These are phyloP conservation scores for Telenomus remus DNA, from an alignment of 1,140 invertebrate species.

Conservation along the genomic window DNA sequence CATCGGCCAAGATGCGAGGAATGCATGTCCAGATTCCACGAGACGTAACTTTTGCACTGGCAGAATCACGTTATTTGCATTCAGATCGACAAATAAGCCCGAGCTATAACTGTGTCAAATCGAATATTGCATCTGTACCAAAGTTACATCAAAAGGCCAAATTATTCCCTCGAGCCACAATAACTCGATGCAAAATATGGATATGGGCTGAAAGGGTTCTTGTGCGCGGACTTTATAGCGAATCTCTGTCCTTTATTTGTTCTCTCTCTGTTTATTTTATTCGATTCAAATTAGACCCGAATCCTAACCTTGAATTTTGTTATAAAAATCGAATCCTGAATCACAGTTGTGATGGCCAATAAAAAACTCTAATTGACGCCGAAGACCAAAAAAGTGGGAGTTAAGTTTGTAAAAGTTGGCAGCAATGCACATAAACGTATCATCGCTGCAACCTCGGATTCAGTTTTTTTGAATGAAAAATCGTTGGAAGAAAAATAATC, in stretches of 20 bases:
- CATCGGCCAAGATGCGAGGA: slow-evolving; percentile 47
- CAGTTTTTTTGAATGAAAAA: too few relatives aligned
- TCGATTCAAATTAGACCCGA: not conserved
- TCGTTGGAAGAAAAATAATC: too few relatives aligned
- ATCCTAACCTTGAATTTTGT: not conserved
- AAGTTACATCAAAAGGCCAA: slow-evolving; percentile 12
- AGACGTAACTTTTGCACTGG: slow-evolving; percentile 48
- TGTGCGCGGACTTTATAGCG: not conserved
- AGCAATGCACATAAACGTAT: too few relatives aligned
- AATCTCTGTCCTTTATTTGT: not conserved
- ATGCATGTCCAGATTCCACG: slow-evolving; percentile 51
- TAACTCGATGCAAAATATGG: slow-evolving; percentile 15
- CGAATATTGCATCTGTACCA: not conserved
- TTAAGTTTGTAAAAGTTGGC: too few relatives aligned
- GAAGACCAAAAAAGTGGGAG: too few relatives aligned
- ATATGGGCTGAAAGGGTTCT: too few relatives aligned
- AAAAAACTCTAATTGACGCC: too few relatives aligned
- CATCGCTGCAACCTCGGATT: too few relatives aligned
- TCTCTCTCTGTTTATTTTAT: not conserved
- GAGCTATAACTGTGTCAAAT: slow-evolving; percentile 44
- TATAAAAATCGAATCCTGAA: not conserved
- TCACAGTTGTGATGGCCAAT: too few relatives aligned
- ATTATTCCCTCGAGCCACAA: slow-evolving; percentile 5
- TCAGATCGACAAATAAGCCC: slow-evolving; percentile 45
- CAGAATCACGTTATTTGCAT: slow-evolving; percentile 36